Evolutionary conservation across 2,113 vertebrate species (phyloP), one percentile per base, ranked within the genome.

Genomic region (Plotosus lineatus): DNA sequence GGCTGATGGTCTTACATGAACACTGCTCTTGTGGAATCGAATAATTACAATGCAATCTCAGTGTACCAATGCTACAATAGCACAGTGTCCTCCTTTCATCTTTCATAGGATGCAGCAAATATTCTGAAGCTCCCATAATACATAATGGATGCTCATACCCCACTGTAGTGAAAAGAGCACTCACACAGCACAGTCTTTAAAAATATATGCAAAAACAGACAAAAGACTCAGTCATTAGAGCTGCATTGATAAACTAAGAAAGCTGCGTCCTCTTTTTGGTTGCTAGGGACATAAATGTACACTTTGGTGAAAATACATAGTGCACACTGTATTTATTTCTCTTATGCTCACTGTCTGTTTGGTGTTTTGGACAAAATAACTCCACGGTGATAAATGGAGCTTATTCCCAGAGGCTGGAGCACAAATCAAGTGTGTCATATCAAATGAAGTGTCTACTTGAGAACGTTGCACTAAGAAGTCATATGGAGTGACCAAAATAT

Each of bases 81-180:
- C 60, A 26, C 63, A 36, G 55, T 28, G 40, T 56, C 36, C 46
- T 80, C 53, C 80, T 85, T 85, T 85, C 77, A 85, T 85, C 81
- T 65, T 78, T n/a, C 12, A 58, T 51, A 63, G 21, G 2, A 66
- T 74, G 21, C 36, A 3, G 15, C 23, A 71, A 78, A 82, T 78
- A 60, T 84, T 84, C 42, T n/a, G 58, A 84, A 68, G 42, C 83
- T 85, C 69, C 33, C 28, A 48, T 80, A 66, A 85, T 56, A 69
- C 56, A 73, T 85, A 85, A 85, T 85, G 81, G 84, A 85, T 77
- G 66, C 56, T 77, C 38, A 65, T 77, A 36, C 53, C 72, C 65
- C 26, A 66, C 56, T 66, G 53, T 61, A 75, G 53, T 75, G 55
- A 72, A 82, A 61, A 82, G 56, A 80, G 65, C 77, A 51, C 74